These are phyloP conservation scores for Lagocephalus sceleratus DNA, from an alignment of 2,797 vertebrate genomes.

Conservation along the genomic window DNA sequence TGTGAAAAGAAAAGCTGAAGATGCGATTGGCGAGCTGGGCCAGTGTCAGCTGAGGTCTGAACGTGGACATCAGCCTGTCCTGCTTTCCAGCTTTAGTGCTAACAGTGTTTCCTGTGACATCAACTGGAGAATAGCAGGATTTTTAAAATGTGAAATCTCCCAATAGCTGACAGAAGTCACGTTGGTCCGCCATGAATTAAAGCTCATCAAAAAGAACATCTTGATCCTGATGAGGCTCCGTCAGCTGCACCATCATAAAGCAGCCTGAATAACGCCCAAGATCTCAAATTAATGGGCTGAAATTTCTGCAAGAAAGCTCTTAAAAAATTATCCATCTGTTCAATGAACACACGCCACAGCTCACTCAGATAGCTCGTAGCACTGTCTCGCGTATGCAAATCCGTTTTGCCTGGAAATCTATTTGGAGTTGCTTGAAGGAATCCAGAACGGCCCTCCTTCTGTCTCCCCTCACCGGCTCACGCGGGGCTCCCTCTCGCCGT, in stretches of 20 bases:
- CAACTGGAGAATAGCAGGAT: too few relatives aligned
- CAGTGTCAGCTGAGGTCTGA: too few relatives aligned
- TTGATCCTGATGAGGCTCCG: conserved; percentile 22
- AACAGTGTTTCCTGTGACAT: too few relatives aligned
- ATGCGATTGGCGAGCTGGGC: too few relatives aligned
- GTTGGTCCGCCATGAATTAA: not conserved
- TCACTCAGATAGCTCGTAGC: conserved; percentile 76
- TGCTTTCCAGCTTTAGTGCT: too few relatives aligned
- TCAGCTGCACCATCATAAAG: conserved; percentile 27
- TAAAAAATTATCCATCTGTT: conserved; percentile 78
- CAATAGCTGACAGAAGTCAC: too few relatives aligned
- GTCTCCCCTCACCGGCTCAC: conserved; percentile 73
- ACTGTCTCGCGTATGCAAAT: conserved; percentile 82
- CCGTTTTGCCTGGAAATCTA: conserved; percentile 85
- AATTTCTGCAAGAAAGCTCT: conserved; percentile 76
- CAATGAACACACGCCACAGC: conserved; percentile 70
- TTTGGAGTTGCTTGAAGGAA: conserved; percentile 86
- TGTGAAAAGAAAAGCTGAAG: not conserved
- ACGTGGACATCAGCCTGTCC: too few relatives aligned
- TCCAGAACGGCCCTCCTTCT: conserved; percentile 85
- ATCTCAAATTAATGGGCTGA: conserved; percentile 68
- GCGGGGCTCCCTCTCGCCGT: conserved; percentile 53
- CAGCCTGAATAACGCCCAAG: conserved; percentile 46
- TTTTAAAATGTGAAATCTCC: too few relatives aligned
- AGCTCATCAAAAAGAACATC: conserved; percentile 26